These are phyloP conservation scores for Philypnodon macrostomus DNA, from an alignment of 2,797 vertebrate species.

Conservation along the genomic window DNA sequence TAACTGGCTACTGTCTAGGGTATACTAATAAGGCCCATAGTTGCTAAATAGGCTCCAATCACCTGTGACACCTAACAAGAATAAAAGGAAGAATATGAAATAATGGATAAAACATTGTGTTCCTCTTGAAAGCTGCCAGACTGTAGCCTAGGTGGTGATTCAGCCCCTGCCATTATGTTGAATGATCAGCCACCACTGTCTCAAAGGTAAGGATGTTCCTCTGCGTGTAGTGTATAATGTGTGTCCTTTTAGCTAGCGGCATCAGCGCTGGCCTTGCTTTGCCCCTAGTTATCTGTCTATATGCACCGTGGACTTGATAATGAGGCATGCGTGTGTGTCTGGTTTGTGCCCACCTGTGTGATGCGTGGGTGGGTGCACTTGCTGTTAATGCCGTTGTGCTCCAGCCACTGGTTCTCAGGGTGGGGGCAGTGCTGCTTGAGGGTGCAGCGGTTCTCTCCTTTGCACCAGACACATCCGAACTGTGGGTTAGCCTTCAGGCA, in stretches of 20 bases:
- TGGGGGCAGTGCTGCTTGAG: constrained; percentile 91
- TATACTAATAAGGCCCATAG: too few species aligned
- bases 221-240: constrained; percentile 2
- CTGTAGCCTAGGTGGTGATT: constrained; percentile 24
- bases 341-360: constrained; percentile 82
- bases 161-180: constrained; percentile 27
- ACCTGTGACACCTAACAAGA: too few species aligned
- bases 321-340: constrained; percentile 1
- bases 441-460: constrained; percentile 88
- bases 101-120: constrained; percentile 11
- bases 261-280: constrained; percentile 8
- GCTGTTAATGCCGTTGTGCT: constrained; percentile 88
- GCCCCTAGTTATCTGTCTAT: neutral
- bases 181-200: constrained; percentile 19
- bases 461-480: constrained; percentile 95
- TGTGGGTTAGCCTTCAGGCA: constrained; percentile 94
- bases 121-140: constrained; percentile 16
- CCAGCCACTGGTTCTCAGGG: constrained; percentile 89
- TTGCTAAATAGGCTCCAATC: too few species aligned
- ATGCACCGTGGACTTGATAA: neutral
- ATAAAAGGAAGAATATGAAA: too few species aligned
- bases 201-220: constrained; percentile 5
- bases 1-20: too few species aligned
- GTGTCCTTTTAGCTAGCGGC: constrained; percentile 14
- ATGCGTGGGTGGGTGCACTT: constrained; percentile 95